Evolutionary conservation across 2,797 vertebrate genomes (phyloP), one percentile per base, ranked within the genome.

Genomic region (Florisuga fusca): DNA sequence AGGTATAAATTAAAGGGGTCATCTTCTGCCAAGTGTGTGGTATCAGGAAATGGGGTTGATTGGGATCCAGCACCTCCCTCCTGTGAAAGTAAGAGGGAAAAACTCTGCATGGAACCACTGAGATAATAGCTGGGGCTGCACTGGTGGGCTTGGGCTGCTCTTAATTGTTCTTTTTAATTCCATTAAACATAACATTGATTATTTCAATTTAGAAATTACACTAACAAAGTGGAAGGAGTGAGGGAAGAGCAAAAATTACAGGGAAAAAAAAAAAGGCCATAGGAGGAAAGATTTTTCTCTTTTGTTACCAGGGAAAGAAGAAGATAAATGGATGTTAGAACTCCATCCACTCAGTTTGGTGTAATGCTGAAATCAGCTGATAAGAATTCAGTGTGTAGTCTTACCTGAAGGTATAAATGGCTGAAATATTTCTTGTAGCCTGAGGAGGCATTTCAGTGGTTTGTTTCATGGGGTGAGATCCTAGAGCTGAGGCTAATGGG

Each of bases 51-150:
- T 18, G 74, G 66, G 84, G 93, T 95, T 12, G 5, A 7, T 0
- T 95, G 94, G 94, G 2, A 91, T 6, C 10, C n/a, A 8, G 5
- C 31, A n/a, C 7, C 36, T 84, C 93, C 93, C 0, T 9, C 9
- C 88, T 95, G 94, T 67, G 59, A 89, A 89, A 34, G 91, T 95
- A 87, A 95, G 94, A 66, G n/a, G 48, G 36, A 6, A 53, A 74
- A 54, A 3, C 22, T 13, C 69, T 33, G 22, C 36, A 7, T 11
- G 21, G 55, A 57, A 46, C n/a, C 23, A 13, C 11, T 25, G 22
- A 34, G 58, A 66, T 17, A 23, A 23, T 2, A n/a, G 41, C 13
- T 69, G 75, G 64, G 4, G 20, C 17, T 72, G 48, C 34, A 26
- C 27, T 62, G 69, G 41, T 31, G 83, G 82, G 18, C 27, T 69